Evolutionary conservation across 2,888 invertebrate species (phyloP).

Genomic region (Sminthurides aquaticus): DNA sequence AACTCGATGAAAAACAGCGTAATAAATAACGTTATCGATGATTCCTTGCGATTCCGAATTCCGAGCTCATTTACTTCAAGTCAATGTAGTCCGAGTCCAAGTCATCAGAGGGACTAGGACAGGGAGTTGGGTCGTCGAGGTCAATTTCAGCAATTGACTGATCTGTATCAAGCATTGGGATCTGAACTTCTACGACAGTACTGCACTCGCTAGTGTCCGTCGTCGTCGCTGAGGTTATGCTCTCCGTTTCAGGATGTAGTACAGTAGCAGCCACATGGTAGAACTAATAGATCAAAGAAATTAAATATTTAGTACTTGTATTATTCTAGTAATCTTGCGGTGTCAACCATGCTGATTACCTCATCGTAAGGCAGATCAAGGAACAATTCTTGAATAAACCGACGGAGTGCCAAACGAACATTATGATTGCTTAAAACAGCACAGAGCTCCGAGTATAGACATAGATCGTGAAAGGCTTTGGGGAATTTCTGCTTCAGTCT

Average conservation of each 20-base stretch:
- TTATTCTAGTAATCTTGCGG: not conserved
- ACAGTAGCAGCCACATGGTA: conserved; percentile 15
- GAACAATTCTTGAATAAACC: conserved; percentile 89
- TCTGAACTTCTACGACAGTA: conserved; percentile 20
- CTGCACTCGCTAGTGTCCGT: conserved; percentile 19
- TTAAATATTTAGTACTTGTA: not conserved
- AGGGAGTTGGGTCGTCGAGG: conserved; percentile 17
- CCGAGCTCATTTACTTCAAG: conserved; percentile 19
- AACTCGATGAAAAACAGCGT: too few species aligned
- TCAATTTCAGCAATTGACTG: conserved; percentile 14
- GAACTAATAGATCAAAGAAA: conserved; percentile 13
- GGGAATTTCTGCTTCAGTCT: conserved; percentile 54
- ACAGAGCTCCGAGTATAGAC: conserved; percentile 87
- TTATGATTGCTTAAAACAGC: conserved; percentile 68
- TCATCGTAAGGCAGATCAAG: conserved; percentile 70
- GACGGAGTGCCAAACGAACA: conserved; percentile 72
- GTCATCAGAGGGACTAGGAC: conserved; percentile 11
- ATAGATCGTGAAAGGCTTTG: conserved; percentile 63
- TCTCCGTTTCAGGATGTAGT: conserved; percentile 13
- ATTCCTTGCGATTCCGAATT: too few species aligned
- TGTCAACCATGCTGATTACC: conserved; percentile 42
- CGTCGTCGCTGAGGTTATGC: conserved; percentile 11
- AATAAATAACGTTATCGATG: too few species aligned
- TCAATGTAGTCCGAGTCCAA: conserved; percentile 21
- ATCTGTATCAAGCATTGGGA: not conserved